phyloP scores from a whole-genome alignment of 2,888 invertebrate species.

The Lysandra coridon region DNA sequence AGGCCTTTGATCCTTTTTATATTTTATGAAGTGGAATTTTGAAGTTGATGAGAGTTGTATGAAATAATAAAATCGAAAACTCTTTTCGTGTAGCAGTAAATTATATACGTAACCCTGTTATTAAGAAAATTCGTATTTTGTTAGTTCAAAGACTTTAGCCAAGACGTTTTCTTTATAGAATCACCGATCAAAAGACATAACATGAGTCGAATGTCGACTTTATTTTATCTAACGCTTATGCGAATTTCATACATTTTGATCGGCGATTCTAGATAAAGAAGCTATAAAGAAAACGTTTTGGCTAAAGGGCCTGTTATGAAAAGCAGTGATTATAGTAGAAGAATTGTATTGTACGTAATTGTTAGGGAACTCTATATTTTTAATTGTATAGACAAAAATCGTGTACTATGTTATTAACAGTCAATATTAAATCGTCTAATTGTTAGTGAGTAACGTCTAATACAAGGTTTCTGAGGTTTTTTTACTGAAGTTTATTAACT shows the following conservation, averaged over 20 bases:
- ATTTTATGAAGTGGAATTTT: constrained; percentile 28
- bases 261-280: no score
- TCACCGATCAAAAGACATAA: no score
- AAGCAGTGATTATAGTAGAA: no score
- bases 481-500: neutral
- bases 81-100: neutral
- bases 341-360: neutral
- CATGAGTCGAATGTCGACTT: no score
- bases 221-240: no score
- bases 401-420: neutral
- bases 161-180: no score
- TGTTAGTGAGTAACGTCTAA: neutral
- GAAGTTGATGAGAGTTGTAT: constrained; percentile 24
- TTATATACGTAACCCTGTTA: neutral
- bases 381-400: neutral
- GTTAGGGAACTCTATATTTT: neutral
- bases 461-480: neutral
- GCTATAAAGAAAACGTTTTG: no score
- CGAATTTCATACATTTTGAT: no score
- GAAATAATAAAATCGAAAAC: constrained; percentile 13
- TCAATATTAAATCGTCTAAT: neutral
- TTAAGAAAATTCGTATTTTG: neutral
- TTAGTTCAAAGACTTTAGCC: no score
- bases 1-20: constrained; percentile 29
- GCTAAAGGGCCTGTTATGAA: no score